A percentile compares a stretch with the other conserved stretches of the same genome.
Evolutionary conservation across 2,113 vertebrate species (phyloP).

Genomic region (Xyliphius kryptos): DNA sequence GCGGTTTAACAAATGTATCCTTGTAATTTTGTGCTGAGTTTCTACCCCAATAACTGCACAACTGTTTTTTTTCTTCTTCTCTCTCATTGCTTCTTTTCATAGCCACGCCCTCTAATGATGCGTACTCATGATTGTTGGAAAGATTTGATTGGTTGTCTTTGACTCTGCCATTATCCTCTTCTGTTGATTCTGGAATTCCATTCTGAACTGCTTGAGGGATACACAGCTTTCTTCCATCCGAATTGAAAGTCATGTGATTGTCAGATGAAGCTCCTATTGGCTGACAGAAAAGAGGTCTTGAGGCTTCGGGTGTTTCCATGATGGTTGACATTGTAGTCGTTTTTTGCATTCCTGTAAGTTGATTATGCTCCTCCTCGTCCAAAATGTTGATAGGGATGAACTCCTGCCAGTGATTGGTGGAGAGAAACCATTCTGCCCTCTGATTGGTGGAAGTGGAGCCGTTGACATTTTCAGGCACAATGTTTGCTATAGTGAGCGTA

Average conservation of each 20-base stretch:
- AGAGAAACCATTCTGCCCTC: slow-evolving; percentile 65
- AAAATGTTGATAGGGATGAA: slow-evolving; percentile 47
- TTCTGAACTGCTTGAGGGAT: slow-evolving; percentile 33
- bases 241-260: not conserved
- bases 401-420: slow-evolving; percentile 57
- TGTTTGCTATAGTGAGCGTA: slow-evolving; percentile 26
- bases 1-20: slow-evolving; percentile 1
- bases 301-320: no score
- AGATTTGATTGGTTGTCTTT: no score
- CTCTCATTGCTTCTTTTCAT: no score
- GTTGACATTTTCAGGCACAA: slow-evolving; percentile 18
- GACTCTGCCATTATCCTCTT: not conserved
- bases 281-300: not conserved
- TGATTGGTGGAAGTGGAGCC: slow-evolving; percentile 48
- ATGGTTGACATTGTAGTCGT: no score
- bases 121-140: not conserved
- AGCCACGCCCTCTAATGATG: not conserved
- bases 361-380: slow-evolving; percentile 8
- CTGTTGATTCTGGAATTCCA: not conserved
- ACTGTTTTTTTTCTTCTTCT: not conserved
- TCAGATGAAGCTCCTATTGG: slow-evolving; percentile 5
- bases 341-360: no score
- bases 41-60: slow-evolving; percentile 7
- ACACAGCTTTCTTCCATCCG: slow-evolving; percentile 14
- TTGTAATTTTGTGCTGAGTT: slow-evolving; percentile 14